A percentile compares a stretch with the other conserved stretches of the same genome.
phyloP scores from a whole-genome alignment of 2,797 vertebrate species.

The Sciaenops ocellatus region DNA sequence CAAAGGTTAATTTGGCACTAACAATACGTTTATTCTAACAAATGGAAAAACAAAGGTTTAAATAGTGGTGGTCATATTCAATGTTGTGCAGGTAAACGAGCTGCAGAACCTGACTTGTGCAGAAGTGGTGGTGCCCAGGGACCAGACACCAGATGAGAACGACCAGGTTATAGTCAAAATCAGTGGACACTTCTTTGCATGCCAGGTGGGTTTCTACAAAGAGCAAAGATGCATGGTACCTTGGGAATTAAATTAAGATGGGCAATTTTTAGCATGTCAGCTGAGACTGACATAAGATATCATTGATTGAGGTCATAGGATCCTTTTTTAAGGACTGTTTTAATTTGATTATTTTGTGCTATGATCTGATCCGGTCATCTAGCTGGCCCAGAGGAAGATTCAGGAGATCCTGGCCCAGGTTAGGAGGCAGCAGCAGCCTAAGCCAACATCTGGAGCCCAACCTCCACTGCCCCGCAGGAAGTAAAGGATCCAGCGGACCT shows the following conservation, averaged over 20 bases:
- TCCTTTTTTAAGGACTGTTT: too few relatives aligned
- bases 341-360: background rate
- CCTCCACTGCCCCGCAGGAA: conserved; percentile 92
- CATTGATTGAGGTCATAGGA: background rate
- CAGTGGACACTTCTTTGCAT: conserved; percentile 99
- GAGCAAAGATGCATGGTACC: background rate
- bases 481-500: conserved; percentile 79
- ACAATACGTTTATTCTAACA: background rate
- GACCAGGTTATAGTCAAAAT: conserved; percentile 99
- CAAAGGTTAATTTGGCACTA: background rate
- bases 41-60: background rate
- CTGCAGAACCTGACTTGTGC: conserved; percentile 98
- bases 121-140: conserved; percentile 98
- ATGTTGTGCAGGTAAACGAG: conserved; percentile 92
- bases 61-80: background rate
- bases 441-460: conserved; percentile 88
- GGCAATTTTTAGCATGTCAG: background rate
- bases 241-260: background rate
- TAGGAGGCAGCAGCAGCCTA: conserved; percentile 96
- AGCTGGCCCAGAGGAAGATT: conserved; percentile 99
- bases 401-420: conserved; percentile 99
- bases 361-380: conserved; percentile 10
- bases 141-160: conserved; percentile 98
- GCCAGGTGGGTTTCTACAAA: conserved; percentile 88
- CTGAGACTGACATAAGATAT: background rate